Base-by-base conservation (phyloP, 2,113 vertebrate species). In the Seriola aureovittata region DNA sequence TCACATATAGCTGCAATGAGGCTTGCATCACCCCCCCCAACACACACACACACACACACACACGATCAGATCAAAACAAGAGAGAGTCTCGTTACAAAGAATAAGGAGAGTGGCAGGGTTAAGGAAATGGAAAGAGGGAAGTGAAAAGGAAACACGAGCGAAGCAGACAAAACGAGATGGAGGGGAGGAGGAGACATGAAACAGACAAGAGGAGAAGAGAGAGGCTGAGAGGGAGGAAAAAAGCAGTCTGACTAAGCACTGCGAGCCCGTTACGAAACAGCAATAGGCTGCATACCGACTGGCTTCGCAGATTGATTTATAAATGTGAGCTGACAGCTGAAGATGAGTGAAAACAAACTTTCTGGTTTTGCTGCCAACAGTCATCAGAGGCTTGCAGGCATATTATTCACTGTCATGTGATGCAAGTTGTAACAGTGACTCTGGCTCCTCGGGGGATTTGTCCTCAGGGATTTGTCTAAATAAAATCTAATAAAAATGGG, bases 291-390 rank as follows among this genome's bases (percentile, higher is more conserved):
- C 76, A 60, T 68, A 81, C 72, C 9, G 64, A 82, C 83, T 19
- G 78, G 85, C 84, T 85, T 84, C 82, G 76, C 77, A 57, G 85
- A 92, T 90, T 88, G 91, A 92, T 89, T 90, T 82, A 85, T 88
- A 87, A 91, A 94, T 89, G 80, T 32, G 80, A 93, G 87, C 71
- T 83, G 92, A 93, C 88, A 93, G 90, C 76, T 82, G 85, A 85
- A 90, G 90, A 91, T 50, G 76, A 91, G 78, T 85, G 88, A 89
- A 90, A 92, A 91, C 91, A 93, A 94, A 91, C 90, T 91, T 92
- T 92, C 91, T 92, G 89, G 77, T 92, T 91, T 84, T 29, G 76
- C 85, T 93, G 91, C 88, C 91, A 93, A 87, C 85, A 71, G 54
- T 89, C 78, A 70, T 87, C 83, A 84, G 84, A 65, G 73, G 69